Percentiles rank a stretch among this genome's conserved stretches.
Conservation (phyloP, 1,140 invertebrate genomes). For the Drosophila sechellia region DNA sequence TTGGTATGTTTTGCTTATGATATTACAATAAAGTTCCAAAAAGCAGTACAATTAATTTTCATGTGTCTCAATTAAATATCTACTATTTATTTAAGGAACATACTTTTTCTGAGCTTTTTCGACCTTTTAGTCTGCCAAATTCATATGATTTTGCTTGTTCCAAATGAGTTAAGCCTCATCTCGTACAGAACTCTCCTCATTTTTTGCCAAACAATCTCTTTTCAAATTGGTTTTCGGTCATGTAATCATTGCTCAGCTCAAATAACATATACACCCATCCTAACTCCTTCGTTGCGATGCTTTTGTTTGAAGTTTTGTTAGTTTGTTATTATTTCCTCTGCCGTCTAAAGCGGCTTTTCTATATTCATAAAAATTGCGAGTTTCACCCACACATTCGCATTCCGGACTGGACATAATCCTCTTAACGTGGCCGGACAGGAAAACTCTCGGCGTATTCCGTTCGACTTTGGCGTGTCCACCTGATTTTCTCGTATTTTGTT, state of each 20-base stretch:
- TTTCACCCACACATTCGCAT: constrained; percentile 48
- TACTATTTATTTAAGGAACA: no score
- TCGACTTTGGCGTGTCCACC: constrained; percentile 37
- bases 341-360: constrained; percentile 75
- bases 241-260: constrained; percentile 73
- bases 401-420: constrained; percentile 64
- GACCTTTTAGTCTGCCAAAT: no score
- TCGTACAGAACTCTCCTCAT: not conserved
- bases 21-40: no score
- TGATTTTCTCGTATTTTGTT: constrained; percentile 56
- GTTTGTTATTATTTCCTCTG: constrained; percentile 55
- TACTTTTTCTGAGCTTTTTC: no score
- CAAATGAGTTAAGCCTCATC: constrained; percentile 22
- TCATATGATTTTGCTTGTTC: constrained; percentile 2
- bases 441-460: constrained; percentile 58
- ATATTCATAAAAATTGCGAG: constrained; percentile 82
- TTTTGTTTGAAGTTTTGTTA: constrained; percentile 77
- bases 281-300: constrained; percentile 26
- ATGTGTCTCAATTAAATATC: no score
- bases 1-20: no score
- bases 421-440: constrained; percentile 59
- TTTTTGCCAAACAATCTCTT: constrained; percentile 12
- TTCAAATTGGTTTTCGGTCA: constrained; percentile 31
- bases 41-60: no score
- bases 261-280: constrained; percentile 56